A percentile compares a stretch with the other conserved stretches of the same genome.
These are phyloP conservation scores for Salvator merianae DNA, from an alignment of 2,113 vertebrate genomes.

Conservation along the genomic window DNA sequence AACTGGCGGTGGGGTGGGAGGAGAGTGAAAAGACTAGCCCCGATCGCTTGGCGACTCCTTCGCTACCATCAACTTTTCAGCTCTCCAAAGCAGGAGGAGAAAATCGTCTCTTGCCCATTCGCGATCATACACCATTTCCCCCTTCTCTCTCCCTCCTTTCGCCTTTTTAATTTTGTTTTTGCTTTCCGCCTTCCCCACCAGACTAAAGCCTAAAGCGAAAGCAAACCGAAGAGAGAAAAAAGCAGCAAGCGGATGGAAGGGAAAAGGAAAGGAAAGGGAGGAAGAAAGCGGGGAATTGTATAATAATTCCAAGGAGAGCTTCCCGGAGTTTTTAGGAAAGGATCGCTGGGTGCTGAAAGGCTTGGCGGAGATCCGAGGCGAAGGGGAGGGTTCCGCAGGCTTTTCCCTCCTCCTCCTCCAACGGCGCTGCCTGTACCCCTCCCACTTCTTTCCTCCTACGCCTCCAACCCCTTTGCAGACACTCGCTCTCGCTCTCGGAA, in stretches of 20 bases:
- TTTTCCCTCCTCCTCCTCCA: background rate
- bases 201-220: slow-evolving; percentile 21
- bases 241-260: too few species aligned
- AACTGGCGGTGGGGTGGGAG: background rate
- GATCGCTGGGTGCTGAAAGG: background rate
- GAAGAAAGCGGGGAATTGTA: background rate
- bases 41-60: background rate
- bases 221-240: background rate
- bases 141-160: background rate
- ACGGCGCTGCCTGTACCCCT: too few species aligned
- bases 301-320: background rate
- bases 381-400: slow-evolving; percentile 18
- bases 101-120: background rate
- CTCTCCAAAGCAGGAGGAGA: background rate
- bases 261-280: background rate
- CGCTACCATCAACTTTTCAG: background rate
- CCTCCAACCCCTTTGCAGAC: background rate
- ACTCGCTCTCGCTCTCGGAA: background rate
- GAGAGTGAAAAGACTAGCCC: background rate
- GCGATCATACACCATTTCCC: slow-evolving; percentile 16
- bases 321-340: background rate
- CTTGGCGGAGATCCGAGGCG: background rate
- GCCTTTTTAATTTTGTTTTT: background rate
- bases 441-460: too few species aligned
- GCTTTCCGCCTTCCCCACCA: rapidly evolving